Percentiles rank a stretch among this genome's conserved stretches.
Evolutionary conservation across 2,113 vertebrate genomes (phyloP).

Genomic region (Lates calcarifer): DNA sequence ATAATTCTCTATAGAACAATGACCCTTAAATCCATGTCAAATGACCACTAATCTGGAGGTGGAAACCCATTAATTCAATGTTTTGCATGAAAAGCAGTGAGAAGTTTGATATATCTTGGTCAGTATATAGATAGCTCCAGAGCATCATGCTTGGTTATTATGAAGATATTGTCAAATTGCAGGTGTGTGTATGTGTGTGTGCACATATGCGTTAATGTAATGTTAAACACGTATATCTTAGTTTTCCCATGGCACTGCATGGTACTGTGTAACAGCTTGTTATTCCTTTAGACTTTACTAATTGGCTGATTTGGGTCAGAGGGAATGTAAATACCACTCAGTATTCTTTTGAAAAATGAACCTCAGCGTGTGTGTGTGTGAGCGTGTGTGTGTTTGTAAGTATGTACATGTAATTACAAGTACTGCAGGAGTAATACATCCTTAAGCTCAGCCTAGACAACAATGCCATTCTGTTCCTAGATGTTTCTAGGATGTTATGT

Average conservation of each 20-base stretch:
- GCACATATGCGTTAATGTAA: background rate
- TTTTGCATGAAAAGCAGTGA: background rate
- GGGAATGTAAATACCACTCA: slow-evolving; percentile 60
- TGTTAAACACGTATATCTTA: background rate
- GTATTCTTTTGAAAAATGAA: slow-evolving; percentile 34
- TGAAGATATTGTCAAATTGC: background rate
- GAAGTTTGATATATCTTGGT: background rate
- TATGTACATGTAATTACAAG: slow-evolving; percentile 20
- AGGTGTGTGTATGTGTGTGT: background rate
- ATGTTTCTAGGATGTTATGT: background rate
- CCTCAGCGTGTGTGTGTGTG: slow-evolving; percentile 4
- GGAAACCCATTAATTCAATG: background rate
- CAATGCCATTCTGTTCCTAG: slow-evolving; percentile 21
- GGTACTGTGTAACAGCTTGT: slow-evolving; percentile 45
- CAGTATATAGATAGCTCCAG: background rate
- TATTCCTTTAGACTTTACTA: slow-evolving; percentile 46
- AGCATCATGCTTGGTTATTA: background rate
- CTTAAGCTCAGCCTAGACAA: slow-evolving; percentile 23
- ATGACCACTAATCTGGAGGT: slow-evolving; percentile 68
- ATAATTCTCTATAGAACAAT: slow-evolving; percentile 68
- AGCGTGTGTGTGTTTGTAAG: background rate
- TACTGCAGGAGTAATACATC: background rate
- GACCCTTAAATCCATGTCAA: slow-evolving; percentile 61
- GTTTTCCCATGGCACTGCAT: slow-evolving; percentile 32
- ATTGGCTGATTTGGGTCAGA: slow-evolving; percentile 59